Evolutionary conservation across 2,888 invertebrate genomes (phyloP), one percentile per base, ranked within the genome.

Genomic region (Auanema sp.): DNA sequence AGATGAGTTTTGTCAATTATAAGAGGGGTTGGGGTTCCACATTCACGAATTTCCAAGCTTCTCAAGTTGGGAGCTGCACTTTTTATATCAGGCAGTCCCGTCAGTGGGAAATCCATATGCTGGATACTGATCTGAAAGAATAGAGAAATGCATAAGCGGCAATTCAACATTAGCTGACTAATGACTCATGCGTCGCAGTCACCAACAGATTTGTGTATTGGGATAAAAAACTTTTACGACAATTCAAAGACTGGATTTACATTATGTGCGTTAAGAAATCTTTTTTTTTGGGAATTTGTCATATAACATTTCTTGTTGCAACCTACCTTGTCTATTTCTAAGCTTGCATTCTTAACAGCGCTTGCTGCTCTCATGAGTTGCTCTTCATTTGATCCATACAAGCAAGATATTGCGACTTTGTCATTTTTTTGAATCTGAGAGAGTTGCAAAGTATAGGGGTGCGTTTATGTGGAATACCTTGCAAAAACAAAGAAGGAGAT

Each of bases 311-410:
- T 47, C 47, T 47, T 16, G 21, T 47, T 47, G 47, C 23, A 4
- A 58, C 44, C 25, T 42, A 80, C 80, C 62, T 72, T 67, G 4
- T 66, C 56, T 5, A 78, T 71, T 0, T 61, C 68, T 41, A 72
- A 60, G 42, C 76, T 79, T 2, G 75, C 71, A 24, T 70, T 74
- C 47, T 70, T 69, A 1, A 80, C 74, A 23, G 77, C 71, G 14
- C 59, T 64, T 8, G 77, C 64, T 5, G 75, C 76, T 40, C 69
- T 66, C 54, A 60, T 58, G 25, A 81, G 60, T 63, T 81, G 80
- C 16, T 67, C 68, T 14, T 72, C 52, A 21, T 72, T 76, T 5
- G 79, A 78, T 47, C 81, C 81, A 60, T 78, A 78, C 5, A 75
- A 64, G 54, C 76, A 78, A n/a, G 68, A 71, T 44, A 78, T 65